A percentile compares a stretch with the other conserved stretches of the same genome.
Conservation (phyloP, 2,113 vertebrate genomes). For the Sphyrna mokarran region DNA sequence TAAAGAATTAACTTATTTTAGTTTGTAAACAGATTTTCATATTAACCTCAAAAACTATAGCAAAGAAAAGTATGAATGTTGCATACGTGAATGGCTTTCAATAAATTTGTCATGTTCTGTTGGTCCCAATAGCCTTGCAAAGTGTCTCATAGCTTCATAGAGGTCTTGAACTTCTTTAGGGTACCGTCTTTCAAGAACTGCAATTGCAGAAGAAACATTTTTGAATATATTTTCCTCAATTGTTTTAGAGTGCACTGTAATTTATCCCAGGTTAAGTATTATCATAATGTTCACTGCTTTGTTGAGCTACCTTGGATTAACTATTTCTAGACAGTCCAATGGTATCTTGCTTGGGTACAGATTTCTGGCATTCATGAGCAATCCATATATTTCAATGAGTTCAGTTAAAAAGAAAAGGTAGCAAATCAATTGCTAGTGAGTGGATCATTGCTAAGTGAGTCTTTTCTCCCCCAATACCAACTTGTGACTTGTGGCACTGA, state of each 20-base stretch:
- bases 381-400: not conserved
- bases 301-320: not conserved
- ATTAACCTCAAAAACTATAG: not conserved
- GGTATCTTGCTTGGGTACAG: not conserved
- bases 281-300: not conserved
- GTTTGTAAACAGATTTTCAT: not conserved
- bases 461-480: not conserved
- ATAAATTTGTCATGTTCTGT: slow-evolving; percentile 94
- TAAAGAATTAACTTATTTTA: not conserved
- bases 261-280: not conserved
- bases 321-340: not conserved
- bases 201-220: slow-evolving; percentile 32
- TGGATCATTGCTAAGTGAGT: not conserved
- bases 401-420: not conserved
- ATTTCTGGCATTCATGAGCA: not conserved
- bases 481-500: not conserved
- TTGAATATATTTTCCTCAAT: not conserved
- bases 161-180: slow-evolving; percentile 92
- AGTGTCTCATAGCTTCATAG: slow-evolving; percentile 84
- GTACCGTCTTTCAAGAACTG: slow-evolving; percentile 88
- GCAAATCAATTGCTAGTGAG: not conserved
- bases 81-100: slow-evolving; percentile 88
- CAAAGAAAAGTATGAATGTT: not conserved
- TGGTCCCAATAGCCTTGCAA: slow-evolving; percentile 83
- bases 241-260: not conserved